phyloP scores from a whole-genome alignment of 30 jellyfish, hydroid and myxozoan genomes.

The Cassiopea andromeda region DNA sequence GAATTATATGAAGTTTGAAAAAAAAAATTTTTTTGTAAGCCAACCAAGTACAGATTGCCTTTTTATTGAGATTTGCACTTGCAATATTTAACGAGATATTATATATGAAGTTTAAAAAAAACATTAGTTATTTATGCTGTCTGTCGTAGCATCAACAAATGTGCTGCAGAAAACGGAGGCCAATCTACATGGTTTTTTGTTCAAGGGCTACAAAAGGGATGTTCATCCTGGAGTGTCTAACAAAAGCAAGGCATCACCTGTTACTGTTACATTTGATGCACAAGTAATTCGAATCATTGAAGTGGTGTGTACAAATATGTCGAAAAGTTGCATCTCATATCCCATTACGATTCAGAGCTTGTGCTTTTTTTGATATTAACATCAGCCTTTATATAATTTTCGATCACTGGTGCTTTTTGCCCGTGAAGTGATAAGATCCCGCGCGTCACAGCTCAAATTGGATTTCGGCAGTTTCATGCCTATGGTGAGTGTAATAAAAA shows the following conservation, averaged over 20 bases:
- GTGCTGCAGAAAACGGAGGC: constrained; percentile 7
- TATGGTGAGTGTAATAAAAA: too few species aligned
- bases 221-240: constrained; percentile 59
- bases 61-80: neutral
- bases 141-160: too few species aligned
- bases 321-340: neutral
- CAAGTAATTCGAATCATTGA: constrained; percentile 72
- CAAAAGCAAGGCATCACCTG: constrained; percentile 16
- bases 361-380: neutral
- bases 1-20: too few species aligned
- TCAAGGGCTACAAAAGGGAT: constrained; percentile 60
- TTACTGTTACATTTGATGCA: constrained; percentile 59
- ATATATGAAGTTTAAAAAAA: too few species aligned
- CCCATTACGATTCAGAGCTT: neutral
- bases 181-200: constrained; percentile 28
- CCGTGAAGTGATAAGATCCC: too few species aligned
- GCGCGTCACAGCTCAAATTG: too few species aligned
- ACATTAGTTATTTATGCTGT: neutral
- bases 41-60: too few species aligned
- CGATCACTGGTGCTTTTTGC: too few species aligned
- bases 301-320: constrained; percentile 33
- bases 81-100: too few species aligned
- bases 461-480: too few species aligned
- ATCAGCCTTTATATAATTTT: neutral
- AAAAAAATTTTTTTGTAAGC: too few species aligned